phyloP scores from a whole-genome alignment of 2,888 invertebrate genomes.

The Macrosoma leucophasiata region DNA sequence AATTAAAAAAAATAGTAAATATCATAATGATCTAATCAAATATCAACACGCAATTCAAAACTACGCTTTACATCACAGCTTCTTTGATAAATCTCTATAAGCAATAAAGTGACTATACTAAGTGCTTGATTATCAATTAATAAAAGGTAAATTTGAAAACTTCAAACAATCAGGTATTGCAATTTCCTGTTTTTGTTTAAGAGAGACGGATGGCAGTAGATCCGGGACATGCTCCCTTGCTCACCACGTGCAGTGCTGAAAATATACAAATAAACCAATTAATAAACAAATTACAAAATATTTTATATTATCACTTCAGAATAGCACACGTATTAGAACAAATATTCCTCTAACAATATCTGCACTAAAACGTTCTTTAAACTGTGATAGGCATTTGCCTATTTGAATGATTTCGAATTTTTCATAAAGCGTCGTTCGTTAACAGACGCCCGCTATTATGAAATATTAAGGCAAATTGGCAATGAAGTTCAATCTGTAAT shows the following conservation, averaged over 20 bases:
- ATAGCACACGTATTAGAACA: too few relatives aligned
- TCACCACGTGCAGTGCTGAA: conserved; percentile 75
- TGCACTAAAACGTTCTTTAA: too few relatives aligned
- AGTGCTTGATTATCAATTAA: too few relatives aligned
- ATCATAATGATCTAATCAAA: neutral
- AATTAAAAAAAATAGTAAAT: conserved; percentile 8
- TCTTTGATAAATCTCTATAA: conserved; percentile 34
- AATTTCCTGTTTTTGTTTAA: conserved; percentile 40
- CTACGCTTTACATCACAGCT: conserved; percentile 41
- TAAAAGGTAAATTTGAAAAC: too few relatives aligned
- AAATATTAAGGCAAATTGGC: too few relatives aligned
- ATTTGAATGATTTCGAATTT: too few relatives aligned
- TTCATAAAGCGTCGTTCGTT: too few relatives aligned
- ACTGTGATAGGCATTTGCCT: too few relatives aligned
- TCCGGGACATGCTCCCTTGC: conserved; percentile 79
- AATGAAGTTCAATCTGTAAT: too few relatives aligned
- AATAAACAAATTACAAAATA: conserved; percentile 3
- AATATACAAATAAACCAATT: conserved; percentile 33
- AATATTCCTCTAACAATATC: too few relatives aligned
- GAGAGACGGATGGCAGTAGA: conserved; percentile 78
- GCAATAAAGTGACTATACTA: conserved; percentile 15
- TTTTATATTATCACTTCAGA: conserved; percentile 4
- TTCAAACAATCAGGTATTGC: too few relatives aligned
- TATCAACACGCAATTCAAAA: neutral
- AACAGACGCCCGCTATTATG: too few relatives aligned